Evolutionary conservation across 2,113 vertebrate genomes (phyloP), one percentile per base, ranked within the genome.

Genomic region (Indicator maculatus): DNA sequence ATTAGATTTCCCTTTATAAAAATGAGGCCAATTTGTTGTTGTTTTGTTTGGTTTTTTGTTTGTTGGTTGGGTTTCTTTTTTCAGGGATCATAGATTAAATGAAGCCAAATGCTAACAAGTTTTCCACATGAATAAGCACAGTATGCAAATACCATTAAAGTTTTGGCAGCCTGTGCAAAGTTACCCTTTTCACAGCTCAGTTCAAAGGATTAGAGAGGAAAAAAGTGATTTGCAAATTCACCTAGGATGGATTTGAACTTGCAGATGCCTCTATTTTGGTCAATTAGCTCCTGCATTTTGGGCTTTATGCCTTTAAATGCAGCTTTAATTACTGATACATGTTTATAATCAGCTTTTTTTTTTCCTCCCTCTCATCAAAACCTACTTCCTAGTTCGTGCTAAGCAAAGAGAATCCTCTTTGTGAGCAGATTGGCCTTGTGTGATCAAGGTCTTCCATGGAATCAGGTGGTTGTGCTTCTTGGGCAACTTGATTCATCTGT

Each of bases 261-360:
- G 86, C 52, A 92, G 71, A 85, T 93, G n/a, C 59, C 28, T 87
- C 71, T 77, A 39, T 6, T 92, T 94, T 77, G 58, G 71, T 80
- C 78, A 84, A 38, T 94, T 92, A 93, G 47, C n/a, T 83, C 36
- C 61, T 92, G 81, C 67, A 39, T 87, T 92, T 94, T 93, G 91
- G 83, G 52, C 71, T 88, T 70, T 89, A 64, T 45, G 78, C 52
- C 63, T 71, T 89, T 50, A 85, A 85, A 92, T 50, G 83, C 76
- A 88, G 28, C 63, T 89, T 74, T 93, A 74, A 83, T 89, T 71
- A 63, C 56, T 39, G 60, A 74, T 19, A 91, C 94, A 79, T 71
- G 71, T 95, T 95, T 93, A 39, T 82, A 59, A 83, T 73, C 3
- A 23, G 45, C 33, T 84, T 95, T 44, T 14, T 16, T 16, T 16